Conservation (phyloP, 2,113 vertebrate species). For the Hypocryptadius cinnamomeus region DNA sequence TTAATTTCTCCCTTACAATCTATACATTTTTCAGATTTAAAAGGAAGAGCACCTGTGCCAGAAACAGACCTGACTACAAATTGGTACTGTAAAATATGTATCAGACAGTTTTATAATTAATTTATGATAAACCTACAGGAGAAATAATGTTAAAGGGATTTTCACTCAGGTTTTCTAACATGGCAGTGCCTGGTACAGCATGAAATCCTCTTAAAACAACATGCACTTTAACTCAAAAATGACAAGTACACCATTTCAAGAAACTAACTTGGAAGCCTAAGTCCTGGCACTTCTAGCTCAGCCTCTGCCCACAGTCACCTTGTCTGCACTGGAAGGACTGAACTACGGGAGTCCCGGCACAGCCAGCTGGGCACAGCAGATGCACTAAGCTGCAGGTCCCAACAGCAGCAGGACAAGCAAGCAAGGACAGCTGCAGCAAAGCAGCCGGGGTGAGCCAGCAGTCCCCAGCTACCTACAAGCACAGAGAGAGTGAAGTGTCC, state of each 20-base stretch:
- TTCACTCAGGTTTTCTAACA: background rate
- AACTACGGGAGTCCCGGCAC: fast-evolving
- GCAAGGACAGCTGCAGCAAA: background rate
- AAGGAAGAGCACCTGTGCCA: fast-evolving
- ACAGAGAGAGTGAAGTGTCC: fast-evolving
- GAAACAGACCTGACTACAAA: background rate
- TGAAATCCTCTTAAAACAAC: background rate
- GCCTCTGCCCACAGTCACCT: background rate
- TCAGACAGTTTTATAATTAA: background rate
- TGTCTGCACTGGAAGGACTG: fast-evolving
- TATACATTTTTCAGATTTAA: background rate
- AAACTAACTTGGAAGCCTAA: background rate
- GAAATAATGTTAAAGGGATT: background rate
- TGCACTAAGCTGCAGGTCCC: fast-evolving
- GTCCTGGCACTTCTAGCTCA: background rate
- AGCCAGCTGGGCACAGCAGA: fast-evolving
- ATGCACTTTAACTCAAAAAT: background rate
- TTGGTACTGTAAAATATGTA: background rate
- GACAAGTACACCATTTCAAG: background rate
- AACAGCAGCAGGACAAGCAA: background rate
- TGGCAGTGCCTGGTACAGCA: background rate
- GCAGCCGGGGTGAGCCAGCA: background rate
- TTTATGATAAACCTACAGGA: background rate
- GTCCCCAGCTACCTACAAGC: background rate
- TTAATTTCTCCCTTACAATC: background rate